Evolutionary conservation across 1,140 invertebrate genomes (phyloP), one percentile per base, ranked within the genome.

Genomic region (Halesus radiatus): DNA sequence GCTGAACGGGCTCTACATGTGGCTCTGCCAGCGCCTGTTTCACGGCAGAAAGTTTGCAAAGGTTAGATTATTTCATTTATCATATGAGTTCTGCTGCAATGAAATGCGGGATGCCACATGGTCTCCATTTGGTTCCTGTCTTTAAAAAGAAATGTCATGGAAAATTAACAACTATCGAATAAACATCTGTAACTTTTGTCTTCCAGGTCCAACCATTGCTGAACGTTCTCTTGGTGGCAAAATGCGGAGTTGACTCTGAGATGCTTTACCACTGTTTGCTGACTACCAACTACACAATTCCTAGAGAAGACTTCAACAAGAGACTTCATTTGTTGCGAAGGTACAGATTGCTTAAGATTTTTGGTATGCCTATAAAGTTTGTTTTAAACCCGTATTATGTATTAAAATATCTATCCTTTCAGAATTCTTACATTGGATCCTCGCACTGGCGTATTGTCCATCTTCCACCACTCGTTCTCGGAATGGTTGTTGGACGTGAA

Each of bases 401-500:
- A 45, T 45, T 45, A 8, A 13, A 45, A 45, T 45, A 13, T 45
- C 37, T 10, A 45, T 45, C 37, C 13, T 3, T 56, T 89, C 92
- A 77, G 93, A 89, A 88, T 92, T 50, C 83, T 92, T 22, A 88
- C 89, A 50, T 87, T 89, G 84, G 91, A 92, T 82, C 84, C 87
- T 0, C 86, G 87, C 3, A 88, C 92, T 7, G 93, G 93, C 1
- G 92, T 92, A 26, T 89, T 96, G 75, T 93, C 94, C 82, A 89
- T 97, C 3, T 96, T 97, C 87, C 96, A 98, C 87, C 95, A 95
- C 85, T 98, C 96, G 79, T 98, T 98, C 87, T 94, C 96, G 8
- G 95, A 97, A 85, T 99, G 97, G 97, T 87, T 99, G 56, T 88
- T 97, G 23, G 97, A 99, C 88, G 97, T 98, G 0, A 99, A 99